Evolutionary conservation across 2,113 vertebrate genomes (phyloP).

Genomic region (Psittacula cyanocephala): DNA sequence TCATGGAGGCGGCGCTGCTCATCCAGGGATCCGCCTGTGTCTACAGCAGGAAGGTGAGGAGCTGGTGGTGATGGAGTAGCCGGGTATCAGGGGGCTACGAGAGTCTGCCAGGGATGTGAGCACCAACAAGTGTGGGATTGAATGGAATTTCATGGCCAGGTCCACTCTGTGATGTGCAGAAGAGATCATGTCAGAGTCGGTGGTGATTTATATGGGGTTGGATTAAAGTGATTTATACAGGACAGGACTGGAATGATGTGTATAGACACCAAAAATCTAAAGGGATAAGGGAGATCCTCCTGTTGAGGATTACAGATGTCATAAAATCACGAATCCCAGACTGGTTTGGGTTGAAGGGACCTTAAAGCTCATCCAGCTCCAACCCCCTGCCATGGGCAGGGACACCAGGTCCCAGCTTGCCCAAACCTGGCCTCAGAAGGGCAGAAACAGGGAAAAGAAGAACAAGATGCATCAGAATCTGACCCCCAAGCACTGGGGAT

Average conservation of each 20-base stretch:
- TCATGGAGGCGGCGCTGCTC: constrained; percentile 88
- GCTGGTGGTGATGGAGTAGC: neutral
- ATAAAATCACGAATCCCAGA: rapidly evolving
- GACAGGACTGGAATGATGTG: neutral
- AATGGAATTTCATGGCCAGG: neutral
- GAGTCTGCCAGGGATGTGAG: neutral
- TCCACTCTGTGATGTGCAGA: neutral
- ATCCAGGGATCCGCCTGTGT: constrained; percentile 92
- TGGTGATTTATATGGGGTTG: neutral
- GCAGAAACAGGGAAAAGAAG: neutral
- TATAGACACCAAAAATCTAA: neutral
- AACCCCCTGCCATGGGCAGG: neutral
- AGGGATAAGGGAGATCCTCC: neutral
- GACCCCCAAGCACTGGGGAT: neutral
- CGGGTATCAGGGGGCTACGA: neutral
- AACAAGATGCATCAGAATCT: rapidly evolving
- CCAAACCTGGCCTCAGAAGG: neutral
- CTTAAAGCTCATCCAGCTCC: neutral
- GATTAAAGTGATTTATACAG: neutral
- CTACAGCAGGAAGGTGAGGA: constrained; percentile 93
- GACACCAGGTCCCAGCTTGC: neutral
- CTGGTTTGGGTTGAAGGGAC: neutral
- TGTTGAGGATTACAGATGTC: neutral
- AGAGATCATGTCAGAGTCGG: neutral
- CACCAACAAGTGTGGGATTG: neutral